Conservation (phyloP, 2,888 invertebrate species). For the Dryobota labecula region DNA sequence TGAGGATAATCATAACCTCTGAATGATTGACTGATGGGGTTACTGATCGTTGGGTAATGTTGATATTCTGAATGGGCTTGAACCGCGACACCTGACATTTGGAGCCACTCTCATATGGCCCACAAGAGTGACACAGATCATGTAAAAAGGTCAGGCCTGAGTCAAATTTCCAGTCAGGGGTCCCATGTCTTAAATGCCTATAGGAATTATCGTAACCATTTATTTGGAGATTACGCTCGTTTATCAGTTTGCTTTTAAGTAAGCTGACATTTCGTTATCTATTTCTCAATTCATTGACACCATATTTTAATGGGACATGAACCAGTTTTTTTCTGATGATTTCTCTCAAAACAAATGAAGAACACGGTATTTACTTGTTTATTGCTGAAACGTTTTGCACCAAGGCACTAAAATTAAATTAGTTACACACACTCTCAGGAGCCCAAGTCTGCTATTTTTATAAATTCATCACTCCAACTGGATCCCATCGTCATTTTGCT, state of each 20-base stretch:
- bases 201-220: constrained; percentile 51
- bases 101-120: constrained; percentile 62
- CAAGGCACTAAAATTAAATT: constrained; percentile 11
- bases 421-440: too few species aligned
- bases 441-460: too few species aligned
- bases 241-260: constrained; percentile 46
- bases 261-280: constrained; percentile 60
- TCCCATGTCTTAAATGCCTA: constrained; percentile 58
- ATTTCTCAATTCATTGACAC: constrained; percentile 56
- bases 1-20: constrained; percentile 73
- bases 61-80: constrained; percentile 67
- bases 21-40: constrained; percentile 72
- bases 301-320: constrained; percentile 46
- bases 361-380: constrained; percentile 24
- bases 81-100: constrained; percentile 72
- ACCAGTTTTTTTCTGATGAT: constrained; percentile 35
- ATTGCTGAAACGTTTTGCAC: background rate
- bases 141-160: constrained; percentile 67
- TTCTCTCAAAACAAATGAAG: constrained; percentile 41
- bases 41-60: constrained; percentile 67
- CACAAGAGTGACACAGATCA: constrained; percentile 68
- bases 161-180: constrained; percentile 56
- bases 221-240: constrained; percentile 47
- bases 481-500: too few species aligned
- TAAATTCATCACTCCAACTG: too few species aligned